Evolutionary conservation across 2,888 invertebrate species (phyloP), one percentile per base, ranked within the genome.

Genomic region (Nemapogon koenigi): DNA sequence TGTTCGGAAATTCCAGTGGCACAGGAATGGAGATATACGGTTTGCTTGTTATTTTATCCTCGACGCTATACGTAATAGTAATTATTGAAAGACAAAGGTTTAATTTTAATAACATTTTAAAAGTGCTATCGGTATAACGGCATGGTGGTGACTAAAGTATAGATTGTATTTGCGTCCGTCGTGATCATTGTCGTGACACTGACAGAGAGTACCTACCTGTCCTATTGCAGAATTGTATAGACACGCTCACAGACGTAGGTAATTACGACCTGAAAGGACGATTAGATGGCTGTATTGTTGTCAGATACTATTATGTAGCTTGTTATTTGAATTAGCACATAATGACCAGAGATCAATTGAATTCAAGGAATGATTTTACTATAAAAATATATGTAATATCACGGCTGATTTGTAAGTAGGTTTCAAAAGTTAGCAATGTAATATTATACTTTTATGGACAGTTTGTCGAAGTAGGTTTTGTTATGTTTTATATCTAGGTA

Each of bases 141-240:
- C 71, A 75, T 75, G 63, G 58, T 68, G 58, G 58, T 48, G 60
- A 76, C 75, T 78, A 60, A 65, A 17, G 46, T 50, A 60, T n/a
- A n/a, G n/a, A n/a, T n/a, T n/a, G n/a, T n/a, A n/a, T n/a, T n/a
- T n/a, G n/a, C n/a, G n/a, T 50, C 51, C 51, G 60, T 58, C 55
- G 60, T 59, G 62, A 51, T 53, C 46, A 53, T 49, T 51, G n/a
- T n/a, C n/a, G n/a, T n/a, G n/a, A n/a, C n/a, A n/a, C n/a, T n/a
- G n/a, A n/a, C n/a, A n/a, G n/a, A n/a, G n/a, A n/a, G n/a, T n/a
- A n/a, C n/a, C n/a, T n/a, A n/a, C n/a, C n/a, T n/a, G n/a, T n/a
- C n/a, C n/a, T n/a, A n/a, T n/a, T 53, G 61, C 57, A 59, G 64
- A 60, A 55, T 54, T 51, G 55, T 51, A 29, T 42, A 43, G 45